Evolutionary conservation across 2,113 vertebrate species (phyloP).

Genomic region (Myrmophylax atrothorax): DNA sequence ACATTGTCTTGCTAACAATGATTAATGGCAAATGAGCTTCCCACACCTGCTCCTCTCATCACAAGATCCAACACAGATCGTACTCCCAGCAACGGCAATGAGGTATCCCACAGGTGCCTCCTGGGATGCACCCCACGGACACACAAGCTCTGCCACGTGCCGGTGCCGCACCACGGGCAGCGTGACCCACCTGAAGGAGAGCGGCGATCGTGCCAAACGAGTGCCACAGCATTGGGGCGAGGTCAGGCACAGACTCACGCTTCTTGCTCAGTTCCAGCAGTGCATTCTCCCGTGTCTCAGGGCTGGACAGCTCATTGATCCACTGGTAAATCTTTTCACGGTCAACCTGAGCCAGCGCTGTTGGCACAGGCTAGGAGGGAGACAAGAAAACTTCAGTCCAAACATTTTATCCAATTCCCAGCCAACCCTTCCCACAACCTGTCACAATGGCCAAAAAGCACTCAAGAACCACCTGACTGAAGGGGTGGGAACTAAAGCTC

Average conservation of each 20-base stretch:
- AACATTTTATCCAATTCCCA: neutral
- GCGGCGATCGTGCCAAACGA: conserved; percentile 97
- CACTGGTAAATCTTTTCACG: conserved; percentile 98
- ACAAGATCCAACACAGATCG: neutral
- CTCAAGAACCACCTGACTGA: neutral
- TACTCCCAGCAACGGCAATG: neutral
- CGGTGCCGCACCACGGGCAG: fast-evolving
- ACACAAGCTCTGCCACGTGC: neutral
- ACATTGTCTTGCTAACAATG: neutral
- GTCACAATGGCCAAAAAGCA: neutral
- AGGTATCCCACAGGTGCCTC: neutral
- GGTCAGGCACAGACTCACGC: conserved; percentile 93
- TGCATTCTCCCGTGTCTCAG: conserved; percentile 94
- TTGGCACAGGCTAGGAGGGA: conserved; percentile 87
- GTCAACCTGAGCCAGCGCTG: conserved; percentile 94
- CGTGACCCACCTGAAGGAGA: conserved; percentile 86
- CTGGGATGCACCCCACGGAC: neutral
- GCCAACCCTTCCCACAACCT: neutral
- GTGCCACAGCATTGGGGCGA: conserved; percentile 98
- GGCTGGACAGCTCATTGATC: conserved; percentile 98
- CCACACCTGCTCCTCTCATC: neutral
- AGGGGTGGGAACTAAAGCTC: neutral
- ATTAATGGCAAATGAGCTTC: neutral
- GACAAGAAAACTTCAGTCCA: conserved; percentile 21
- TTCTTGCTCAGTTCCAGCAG: conserved; percentile 97